These are phyloP conservation scores for Lycocorax pyrrhopterus DNA, from an alignment of 2,113 vertebrate species.

Conservation along the genomic window DNA sequence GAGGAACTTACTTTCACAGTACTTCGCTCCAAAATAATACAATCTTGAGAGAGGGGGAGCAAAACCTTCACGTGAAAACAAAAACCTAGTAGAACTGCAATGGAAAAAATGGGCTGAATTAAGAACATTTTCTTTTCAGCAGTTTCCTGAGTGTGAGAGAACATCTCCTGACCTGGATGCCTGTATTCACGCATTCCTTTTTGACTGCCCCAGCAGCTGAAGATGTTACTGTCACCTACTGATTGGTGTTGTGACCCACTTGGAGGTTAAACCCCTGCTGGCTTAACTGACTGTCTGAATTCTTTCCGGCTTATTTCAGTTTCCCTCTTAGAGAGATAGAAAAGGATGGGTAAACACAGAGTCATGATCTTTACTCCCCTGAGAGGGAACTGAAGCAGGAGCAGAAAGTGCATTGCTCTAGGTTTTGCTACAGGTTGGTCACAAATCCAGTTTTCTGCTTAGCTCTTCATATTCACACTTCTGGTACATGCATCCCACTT, in stretches of 20 bases:
- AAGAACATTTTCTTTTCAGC: neutral
- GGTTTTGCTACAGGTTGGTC: neutral
- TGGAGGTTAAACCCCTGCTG: neutral
- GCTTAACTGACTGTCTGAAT: neutral
- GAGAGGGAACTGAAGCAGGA: neutral
- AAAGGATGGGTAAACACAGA: neutral
- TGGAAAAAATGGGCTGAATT: neutral
- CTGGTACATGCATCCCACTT: neutral
- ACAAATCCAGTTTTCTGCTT: neutral
- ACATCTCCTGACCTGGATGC: neutral
- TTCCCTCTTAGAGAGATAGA: neutral
- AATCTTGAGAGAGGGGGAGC: neutral
- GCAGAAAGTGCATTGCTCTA: neutral
- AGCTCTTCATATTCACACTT: neutral
- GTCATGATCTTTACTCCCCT: neutral
- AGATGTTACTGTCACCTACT: neutral
- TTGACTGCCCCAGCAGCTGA: neutral
- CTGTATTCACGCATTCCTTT: neutral
- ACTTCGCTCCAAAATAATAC: slow-evolving; percentile 19
- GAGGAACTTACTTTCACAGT: neutral
- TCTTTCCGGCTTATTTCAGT: neutral
- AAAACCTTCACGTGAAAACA: neutral
- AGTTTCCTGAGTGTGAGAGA: neutral
- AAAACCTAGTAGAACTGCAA: neutral
- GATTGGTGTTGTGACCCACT: neutral